These are phyloP conservation scores for Leistus spinibarbis DNA, from an alignment of 2,888 invertebrate genomes.

Conservation along the genomic window DNA sequence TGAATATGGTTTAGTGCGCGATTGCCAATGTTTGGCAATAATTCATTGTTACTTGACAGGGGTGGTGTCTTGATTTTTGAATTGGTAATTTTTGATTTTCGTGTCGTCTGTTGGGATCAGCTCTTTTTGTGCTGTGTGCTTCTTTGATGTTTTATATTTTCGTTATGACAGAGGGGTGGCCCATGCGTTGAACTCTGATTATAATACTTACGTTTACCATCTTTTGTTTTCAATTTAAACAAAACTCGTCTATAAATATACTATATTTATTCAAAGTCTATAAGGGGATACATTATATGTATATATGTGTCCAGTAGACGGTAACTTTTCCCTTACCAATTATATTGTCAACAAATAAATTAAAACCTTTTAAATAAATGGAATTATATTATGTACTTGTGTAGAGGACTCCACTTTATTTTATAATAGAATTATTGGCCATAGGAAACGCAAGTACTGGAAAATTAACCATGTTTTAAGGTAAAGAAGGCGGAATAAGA, in stretches of 20 bases:
- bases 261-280: background rate
- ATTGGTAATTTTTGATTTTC: slow-evolving; percentile 14
- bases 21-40: background rate
- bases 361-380: too few species aligned
- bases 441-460: too few species aligned
- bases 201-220: background rate
- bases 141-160: slow-evolving; percentile 10
- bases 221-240: background rate
- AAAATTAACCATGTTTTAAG: too few species aligned
- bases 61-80: slow-evolving; percentile 9
- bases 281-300: too few species aligned
- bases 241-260: background rate
- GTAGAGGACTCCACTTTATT: too few species aligned
- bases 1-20: slow-evolving; percentile 2
- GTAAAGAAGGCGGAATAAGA: too few species aligned
- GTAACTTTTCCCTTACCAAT: too few species aligned
- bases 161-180: background rate
- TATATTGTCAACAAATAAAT: too few species aligned
- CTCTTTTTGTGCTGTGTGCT: slow-evolving; percentile 1
- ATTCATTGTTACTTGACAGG: background rate
- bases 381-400: too few species aligned
- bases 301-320: too few species aligned
- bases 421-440: too few species aligned
- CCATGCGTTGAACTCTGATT: background rate
- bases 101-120: background rate